Base-by-base conservation (phyloP, 2,113 vertebrate genomes). In the Fregata magnificens region DNA sequence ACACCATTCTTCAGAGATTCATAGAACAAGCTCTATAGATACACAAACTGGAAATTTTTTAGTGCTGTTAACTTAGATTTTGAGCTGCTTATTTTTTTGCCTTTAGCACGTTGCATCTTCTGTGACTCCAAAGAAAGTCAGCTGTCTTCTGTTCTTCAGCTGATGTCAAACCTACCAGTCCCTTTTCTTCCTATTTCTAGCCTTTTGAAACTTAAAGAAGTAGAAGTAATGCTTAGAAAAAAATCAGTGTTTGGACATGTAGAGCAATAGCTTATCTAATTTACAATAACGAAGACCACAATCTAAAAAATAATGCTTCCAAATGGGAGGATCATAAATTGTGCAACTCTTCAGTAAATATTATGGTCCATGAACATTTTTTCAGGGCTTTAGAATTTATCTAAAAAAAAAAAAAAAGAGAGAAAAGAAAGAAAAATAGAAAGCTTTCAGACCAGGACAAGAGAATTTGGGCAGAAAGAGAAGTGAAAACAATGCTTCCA, bases 341-440 rank as follows among this genome's bases (percentile, higher is more conserved):
- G 31, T 77, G 38, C 14, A 80, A 20, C 9, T 69, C 12, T 58
- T 74, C 16, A 34, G 7, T 70, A 44, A 70, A 34, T 70, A 29
- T 42, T 40, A 18, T 36, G 12, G 5, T 53, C 1, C 40, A 59
- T 19, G 28, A 61, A 25, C 1, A 15, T 47, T 88, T 94, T 10
- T n/a, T 40, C 8, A 53, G 11, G 21, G 4, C 20, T 66, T 71
- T 32, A 78, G 19, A 50, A 73, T 70, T 11, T 36, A 15, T 40
- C 14, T n/a, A n/a, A 1, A 15, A 4, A 13, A 76, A 67, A 44
- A 18, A 38, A 58, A 13, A 26, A 25, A 32, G 5, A 13, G 4
- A 10, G 1, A 10, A n/a, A 34, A 2, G 8, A 36, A 19, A 24
- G 5, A 28, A 16, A 20, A 58, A 4, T 9, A 40, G 1, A n/a